A percentile compares a stretch with the other conserved stretches of the same genome.
Evolutionary conservation across 2,888 invertebrate species (phyloP).

Genomic region (Lottia gigantea): DNA sequence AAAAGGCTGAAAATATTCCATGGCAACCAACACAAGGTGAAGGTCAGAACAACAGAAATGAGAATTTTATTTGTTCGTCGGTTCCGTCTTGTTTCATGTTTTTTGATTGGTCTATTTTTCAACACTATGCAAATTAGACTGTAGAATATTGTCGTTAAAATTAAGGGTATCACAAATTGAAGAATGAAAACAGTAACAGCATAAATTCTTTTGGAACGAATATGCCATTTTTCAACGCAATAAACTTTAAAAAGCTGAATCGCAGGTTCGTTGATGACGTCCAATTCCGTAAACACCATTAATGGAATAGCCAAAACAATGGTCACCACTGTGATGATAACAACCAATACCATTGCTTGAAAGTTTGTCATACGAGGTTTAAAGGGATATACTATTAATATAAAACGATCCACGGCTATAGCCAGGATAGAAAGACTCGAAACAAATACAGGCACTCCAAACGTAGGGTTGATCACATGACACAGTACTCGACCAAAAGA

Average conservation of each 20-base stretch:
- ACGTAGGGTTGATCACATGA: constrained; percentile 60
- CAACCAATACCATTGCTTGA: constrained; percentile 50
- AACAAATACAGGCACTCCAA: constrained; percentile 64
- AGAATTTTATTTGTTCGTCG: constrained; percentile 62
- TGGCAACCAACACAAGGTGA: constrained; percentile 66
- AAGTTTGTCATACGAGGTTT: constrained; percentile 49
- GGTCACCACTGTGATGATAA: constrained; percentile 48
- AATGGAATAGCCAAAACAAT: constrained; percentile 58
- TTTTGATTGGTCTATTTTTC: constrained; percentile 50
- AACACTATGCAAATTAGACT: constrained; percentile 57
- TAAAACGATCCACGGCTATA: constrained; percentile 65
- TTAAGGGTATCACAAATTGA: constrained; percentile 61
- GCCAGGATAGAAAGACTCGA: constrained; percentile 63
- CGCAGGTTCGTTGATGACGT: constrained; percentile 44
- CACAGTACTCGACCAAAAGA: constrained; percentile 62
- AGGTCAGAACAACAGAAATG: constrained; percentile 60
- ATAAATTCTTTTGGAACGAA: constrained; percentile 47
- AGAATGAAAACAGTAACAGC: constrained; percentile 53
- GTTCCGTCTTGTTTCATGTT: constrained; percentile 46
- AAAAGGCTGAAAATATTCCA: constrained; percentile 61
- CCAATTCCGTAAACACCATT: constrained; percentile 52
- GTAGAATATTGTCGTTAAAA: constrained; percentile 58
- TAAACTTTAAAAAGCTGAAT: constrained; percentile 46
- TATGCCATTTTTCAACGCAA: constrained; percentile 60
- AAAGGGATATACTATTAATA: constrained; percentile 65